Percentiles rank a stretch among this genome's conserved stretches.
Evolutionary conservation across 2,888 invertebrate genomes (phyloP).

Genomic region (Augochlorella aurata): DNA sequence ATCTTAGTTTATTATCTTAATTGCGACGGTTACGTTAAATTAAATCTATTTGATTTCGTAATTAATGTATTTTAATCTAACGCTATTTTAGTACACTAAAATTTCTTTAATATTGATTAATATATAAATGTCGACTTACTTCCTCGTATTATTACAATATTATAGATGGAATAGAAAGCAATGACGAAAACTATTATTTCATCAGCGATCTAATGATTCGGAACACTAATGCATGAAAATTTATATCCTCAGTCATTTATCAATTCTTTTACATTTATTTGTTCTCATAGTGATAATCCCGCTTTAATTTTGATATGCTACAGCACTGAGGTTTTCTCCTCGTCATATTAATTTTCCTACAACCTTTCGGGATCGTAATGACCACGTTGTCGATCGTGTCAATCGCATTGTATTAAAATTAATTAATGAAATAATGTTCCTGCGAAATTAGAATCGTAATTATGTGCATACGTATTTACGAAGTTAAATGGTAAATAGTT

Average conservation of each 20-base stretch:
- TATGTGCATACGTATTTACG: not conserved
- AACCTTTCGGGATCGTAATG: conserved; percentile 4
- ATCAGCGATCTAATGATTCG: not conserved
- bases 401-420: not conserved
- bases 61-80: not conserved
- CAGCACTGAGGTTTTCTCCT: not conserved
- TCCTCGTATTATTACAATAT: not conserved
- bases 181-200: not conserved
- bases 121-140: conserved; percentile 9
- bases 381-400: conserved; percentile 23
- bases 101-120: not conserved
- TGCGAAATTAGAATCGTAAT: conserved; percentile 25
- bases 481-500: not conserved
- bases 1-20: not conserved
- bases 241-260: not conserved
- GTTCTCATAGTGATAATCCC: not conserved
- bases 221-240: not conserved
- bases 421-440: conserved; percentile 25
- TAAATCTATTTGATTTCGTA: not conserved
- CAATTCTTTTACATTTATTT: not conserved
- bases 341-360: not conserved
- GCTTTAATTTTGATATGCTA: not conserved
- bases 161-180: not conserved
- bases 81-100: not conserved
- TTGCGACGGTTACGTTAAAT: not conserved